phyloP scores from a whole-genome alignment of 2,113 vertebrate genomes.

The Corydoras maculifer region DNA sequence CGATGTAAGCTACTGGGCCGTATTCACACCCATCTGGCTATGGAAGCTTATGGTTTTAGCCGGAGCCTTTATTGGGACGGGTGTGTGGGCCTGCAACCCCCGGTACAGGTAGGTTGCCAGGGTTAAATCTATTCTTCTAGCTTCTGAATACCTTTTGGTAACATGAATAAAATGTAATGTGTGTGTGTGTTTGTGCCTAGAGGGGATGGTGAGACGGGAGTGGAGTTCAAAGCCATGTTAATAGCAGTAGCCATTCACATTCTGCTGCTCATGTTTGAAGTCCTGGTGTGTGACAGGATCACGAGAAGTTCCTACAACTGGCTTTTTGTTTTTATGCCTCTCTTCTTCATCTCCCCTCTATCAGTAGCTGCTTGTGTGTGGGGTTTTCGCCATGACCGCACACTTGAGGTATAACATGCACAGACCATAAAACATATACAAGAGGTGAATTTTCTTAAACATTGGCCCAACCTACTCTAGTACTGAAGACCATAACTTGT shows the following conservation, averaged over 20 bases:
- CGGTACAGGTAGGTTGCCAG: slow-evolving; percentile 81
- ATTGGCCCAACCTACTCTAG: too few relatives aligned
- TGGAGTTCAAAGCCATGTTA: slow-evolving; percentile 98
- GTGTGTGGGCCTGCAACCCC: slow-evolving; percentile 93
- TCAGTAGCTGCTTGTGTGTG: slow-evolving; percentile 96
- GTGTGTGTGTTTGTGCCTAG: slow-evolving; percentile 47
- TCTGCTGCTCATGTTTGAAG: slow-evolving; percentile 93
- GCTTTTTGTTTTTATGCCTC: slow-evolving; percentile 96
- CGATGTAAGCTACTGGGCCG: slow-evolving; percentile 96
- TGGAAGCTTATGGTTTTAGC: slow-evolving; percentile 97
- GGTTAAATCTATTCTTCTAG: too few relatives aligned
- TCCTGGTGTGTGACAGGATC: slow-evolving; percentile 90
- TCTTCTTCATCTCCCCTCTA: slow-evolving; percentile 95
- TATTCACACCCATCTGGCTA: slow-evolving; percentile 94
- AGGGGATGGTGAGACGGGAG: slow-evolving; percentile 94
- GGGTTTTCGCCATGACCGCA: slow-evolving; percentile 95
- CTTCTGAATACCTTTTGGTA: too few relatives aligned
- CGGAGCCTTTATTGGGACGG: slow-evolving; percentile 88
- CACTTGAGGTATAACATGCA: slow-evolving; percentile 76
- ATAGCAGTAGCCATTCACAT: slow-evolving; percentile 95
- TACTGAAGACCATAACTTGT: too few relatives aligned
- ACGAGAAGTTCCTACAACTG: slow-evolving; percentile 83
- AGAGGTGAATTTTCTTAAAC: too few relatives aligned
- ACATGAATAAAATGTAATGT: neutral
- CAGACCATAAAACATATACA: neutral